Conservation (phyloP, 2,797 vertebrate genomes). For the Nannoperca australis region DNA sequence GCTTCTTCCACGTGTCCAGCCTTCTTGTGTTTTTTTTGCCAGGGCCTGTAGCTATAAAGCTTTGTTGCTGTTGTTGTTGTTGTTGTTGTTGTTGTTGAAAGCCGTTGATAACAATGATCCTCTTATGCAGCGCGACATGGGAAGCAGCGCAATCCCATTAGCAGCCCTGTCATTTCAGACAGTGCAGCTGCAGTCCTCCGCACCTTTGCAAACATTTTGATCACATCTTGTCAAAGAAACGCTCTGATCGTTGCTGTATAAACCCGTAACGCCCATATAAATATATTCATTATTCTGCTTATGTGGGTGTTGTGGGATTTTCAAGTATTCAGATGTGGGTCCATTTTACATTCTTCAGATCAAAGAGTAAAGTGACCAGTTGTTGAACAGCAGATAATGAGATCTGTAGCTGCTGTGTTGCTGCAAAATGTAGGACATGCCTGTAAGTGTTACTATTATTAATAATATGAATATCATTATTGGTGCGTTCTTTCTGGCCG, state of each 20-base stretch:
- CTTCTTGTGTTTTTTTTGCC: background rate
- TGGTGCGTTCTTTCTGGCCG: background rate
- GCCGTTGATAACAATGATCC: constrained; percentile 19
- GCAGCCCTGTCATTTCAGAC: constrained; percentile 35
- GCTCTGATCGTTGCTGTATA: no score
- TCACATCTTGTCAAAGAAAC: background rate
- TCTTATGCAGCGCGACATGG: constrained; percentile 27
- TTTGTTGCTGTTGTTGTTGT: background rate
- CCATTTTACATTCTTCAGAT: background rate
- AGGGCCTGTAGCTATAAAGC: background rate
- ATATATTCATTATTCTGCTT: background rate
- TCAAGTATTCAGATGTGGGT: background rate
- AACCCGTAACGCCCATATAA: background rate
- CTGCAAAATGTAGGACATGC: background rate
- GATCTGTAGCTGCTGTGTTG: background rate
- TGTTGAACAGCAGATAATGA: background rate
- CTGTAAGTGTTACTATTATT: background rate
- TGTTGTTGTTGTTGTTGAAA: background rate
- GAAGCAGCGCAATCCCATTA: constrained; percentile 33
- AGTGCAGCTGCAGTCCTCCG: constrained; percentile 6
- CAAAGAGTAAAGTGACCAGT: background rate
- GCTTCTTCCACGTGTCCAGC: constrained; percentile 5
- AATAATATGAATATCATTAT: background rate
- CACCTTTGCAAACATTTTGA: constrained; percentile 30
- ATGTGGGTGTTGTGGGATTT: background rate